phyloP scores from a whole-genome alignment of 2,797 vertebrate species.

The Glyptemys insculpta region DNA sequence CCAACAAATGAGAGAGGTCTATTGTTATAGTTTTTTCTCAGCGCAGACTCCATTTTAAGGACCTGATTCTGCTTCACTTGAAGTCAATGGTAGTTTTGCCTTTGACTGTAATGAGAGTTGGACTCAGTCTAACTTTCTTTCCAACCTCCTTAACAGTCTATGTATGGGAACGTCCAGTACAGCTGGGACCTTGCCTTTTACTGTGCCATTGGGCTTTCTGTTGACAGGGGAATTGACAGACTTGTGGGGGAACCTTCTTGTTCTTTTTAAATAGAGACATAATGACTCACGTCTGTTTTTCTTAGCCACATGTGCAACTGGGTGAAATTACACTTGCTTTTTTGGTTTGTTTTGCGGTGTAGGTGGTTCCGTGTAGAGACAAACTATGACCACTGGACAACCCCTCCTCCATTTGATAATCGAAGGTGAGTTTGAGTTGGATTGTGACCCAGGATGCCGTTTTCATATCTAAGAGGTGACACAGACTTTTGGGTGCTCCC shows the following conservation, averaged over 20 bases:
- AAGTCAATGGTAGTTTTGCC: background rate
- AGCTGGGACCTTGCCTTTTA: background rate
- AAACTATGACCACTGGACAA: constrained; percentile 95
- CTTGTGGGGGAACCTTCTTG: background rate
- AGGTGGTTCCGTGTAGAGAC: constrained; percentile 97
- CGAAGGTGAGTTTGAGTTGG: constrained; percentile 82
- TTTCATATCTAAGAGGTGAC: accelerated
- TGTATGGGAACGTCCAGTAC: accelerated
- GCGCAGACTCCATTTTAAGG: background rate
- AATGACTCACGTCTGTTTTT: accelerated
- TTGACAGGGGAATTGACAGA: background rate
- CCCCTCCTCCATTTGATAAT: constrained; percentile 83
- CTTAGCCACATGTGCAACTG: background rate
- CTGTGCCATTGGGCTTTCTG: background rate
- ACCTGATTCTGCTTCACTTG: background rate
- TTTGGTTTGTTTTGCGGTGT: constrained; percentile 15
- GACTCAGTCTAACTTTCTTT: accelerated
- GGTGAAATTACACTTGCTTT: accelerated
- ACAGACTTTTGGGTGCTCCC: background rate
- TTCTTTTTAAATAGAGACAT: background rate
- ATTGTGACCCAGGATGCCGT: background rate
- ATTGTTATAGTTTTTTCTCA: background rate
- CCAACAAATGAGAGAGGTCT: too few species aligned
- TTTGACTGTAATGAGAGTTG: background rate
- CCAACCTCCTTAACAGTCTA: background rate